Percentiles rank a stretch among this genome's conserved stretches.
These are phyloP conservation scores for Erannis defoliaria DNA, from an alignment of 2,888 invertebrate species.

Conservation along the genomic window DNA sequence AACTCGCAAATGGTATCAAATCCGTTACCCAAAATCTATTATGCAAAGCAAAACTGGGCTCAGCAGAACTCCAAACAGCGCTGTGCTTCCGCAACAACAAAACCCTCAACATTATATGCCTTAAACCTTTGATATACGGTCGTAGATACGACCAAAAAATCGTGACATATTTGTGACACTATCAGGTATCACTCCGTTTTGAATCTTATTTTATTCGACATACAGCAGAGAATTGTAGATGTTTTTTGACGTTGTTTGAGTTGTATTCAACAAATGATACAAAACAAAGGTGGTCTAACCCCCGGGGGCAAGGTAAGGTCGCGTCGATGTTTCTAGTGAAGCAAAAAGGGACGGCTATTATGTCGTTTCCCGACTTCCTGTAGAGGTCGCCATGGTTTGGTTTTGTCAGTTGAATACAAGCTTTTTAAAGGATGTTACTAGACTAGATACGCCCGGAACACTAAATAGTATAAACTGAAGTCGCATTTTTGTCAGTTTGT, in stretches of 20 bases:
- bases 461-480: too few relatives aligned
- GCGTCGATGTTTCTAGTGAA: constrained; percentile 37
- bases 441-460: too few relatives aligned
- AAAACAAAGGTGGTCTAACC: constrained; percentile 42
- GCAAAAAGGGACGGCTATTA: constrained; percentile 47
- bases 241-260: constrained; percentile 13
- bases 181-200: constrained; percentile 1
- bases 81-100: constrained; percentile 36
- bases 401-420: constrained; percentile 29
- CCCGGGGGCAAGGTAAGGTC: constrained; percentile 35
- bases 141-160: constrained; percentile 4
- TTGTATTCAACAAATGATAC: constrained; percentile 31
- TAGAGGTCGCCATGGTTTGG: constrained; percentile 25
- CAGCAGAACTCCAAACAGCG: constrained; percentile 41
- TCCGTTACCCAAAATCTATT: constrained; percentile 39
- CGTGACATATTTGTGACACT: constrained; percentile 6
- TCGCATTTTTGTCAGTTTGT: too few relatives aligned
- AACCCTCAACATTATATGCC: constrained; percentile 12
- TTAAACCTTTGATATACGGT: constrained; percentile 19
- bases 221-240: constrained; percentile 5
- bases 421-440: constrained; percentile 2
- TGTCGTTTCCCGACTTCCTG: constrained; percentile 37
- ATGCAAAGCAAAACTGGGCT: constrained; percentile 44
- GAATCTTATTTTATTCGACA: neutral
- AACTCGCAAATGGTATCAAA: constrained; percentile 41